These are phyloP conservation scores for Muntiacus muntjak DNA, from an alignment of 2,113 vertebrate species.

Conservation along the genomic window DNA sequence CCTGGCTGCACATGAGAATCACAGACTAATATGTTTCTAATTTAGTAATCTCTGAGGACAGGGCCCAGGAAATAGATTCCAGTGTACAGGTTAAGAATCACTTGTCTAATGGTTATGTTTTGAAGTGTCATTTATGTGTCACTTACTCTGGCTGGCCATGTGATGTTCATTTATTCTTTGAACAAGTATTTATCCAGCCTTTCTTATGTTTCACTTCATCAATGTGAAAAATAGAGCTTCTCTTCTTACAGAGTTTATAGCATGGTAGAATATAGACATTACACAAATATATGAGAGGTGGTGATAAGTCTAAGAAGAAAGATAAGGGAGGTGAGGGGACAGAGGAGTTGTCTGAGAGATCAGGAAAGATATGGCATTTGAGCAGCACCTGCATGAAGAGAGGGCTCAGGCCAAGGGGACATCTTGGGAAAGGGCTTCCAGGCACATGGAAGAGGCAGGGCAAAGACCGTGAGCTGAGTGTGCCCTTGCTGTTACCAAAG, in stretches of 20 bases:
- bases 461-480: neutral
- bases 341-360: neutral
- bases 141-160: neutral
- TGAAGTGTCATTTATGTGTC: neutral
- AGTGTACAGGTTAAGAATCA: neutral
- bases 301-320: neutral
- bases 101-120: neutral
- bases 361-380: neutral
- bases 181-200: conserved; percentile 15
- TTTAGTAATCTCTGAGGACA: neutral
- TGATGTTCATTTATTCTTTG: neutral
- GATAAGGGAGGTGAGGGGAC: neutral
- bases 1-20: neutral
- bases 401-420: neutral
- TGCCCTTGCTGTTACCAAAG: neutral
- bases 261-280: neutral
- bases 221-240: neutral
- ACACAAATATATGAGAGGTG: neutral
- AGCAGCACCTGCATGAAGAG: neutral
- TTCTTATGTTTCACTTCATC: neutral
- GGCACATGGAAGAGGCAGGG: neutral
- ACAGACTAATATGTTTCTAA: neutral
- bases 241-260: neutral
- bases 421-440: neutral
- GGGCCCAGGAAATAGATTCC: neutral